These are phyloP conservation scores for Prietella phreatophila DNA, from an alignment of 2,113 vertebrate species.

Conservation along the genomic window DNA sequence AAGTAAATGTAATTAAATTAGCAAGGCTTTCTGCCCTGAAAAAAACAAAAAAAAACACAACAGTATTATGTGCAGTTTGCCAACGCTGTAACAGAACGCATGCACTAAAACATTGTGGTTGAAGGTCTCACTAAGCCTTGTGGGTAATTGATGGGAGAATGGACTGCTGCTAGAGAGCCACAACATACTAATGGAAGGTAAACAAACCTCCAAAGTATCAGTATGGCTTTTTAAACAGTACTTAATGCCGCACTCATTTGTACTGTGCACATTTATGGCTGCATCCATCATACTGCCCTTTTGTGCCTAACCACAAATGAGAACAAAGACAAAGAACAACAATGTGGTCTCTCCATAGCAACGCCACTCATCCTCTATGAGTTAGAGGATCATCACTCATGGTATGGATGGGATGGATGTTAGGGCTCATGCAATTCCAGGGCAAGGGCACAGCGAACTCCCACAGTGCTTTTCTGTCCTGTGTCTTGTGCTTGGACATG, in stretches of 20 bases:
- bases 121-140: slow-evolving; percentile 32
- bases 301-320: slow-evolving; percentile 13
- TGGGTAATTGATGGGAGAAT: slow-evolving; percentile 46
- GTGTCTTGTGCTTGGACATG: not conserved
- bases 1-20: slow-evolving; percentile 58
- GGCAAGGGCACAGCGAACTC: slow-evolving; percentile 33
- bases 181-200: slow-evolving; percentile 18
- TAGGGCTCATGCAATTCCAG: slow-evolving; percentile 10
- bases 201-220: slow-evolving; percentile 23
- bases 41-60: slow-evolving; percentile 34
- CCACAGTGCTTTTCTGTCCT: slow-evolving; percentile 25
- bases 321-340: not conserved
- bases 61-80: slow-evolving; percentile 57
- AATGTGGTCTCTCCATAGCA: slow-evolving; percentile 21
- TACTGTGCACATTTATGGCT: not conserved
- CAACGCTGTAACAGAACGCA: slow-evolving; percentile 47
- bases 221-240: slow-evolving; percentile 20
- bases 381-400: slow-evolving; percentile 16
- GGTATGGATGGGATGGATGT: slow-evolving; percentile 27
- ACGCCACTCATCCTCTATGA: slow-evolving; percentile 1
- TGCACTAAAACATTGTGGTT: slow-evolving; percentile 37
- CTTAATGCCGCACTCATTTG: slow-evolving; percentile 15
- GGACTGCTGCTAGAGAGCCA: slow-evolving; percentile 11
- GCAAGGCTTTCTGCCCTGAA: slow-evolving; percentile 44
- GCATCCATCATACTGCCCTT: slow-evolving; percentile 20